phyloP scores from a whole-genome alignment of 2,888 invertebrate species.

The Phanerotoma sp. region DNA sequence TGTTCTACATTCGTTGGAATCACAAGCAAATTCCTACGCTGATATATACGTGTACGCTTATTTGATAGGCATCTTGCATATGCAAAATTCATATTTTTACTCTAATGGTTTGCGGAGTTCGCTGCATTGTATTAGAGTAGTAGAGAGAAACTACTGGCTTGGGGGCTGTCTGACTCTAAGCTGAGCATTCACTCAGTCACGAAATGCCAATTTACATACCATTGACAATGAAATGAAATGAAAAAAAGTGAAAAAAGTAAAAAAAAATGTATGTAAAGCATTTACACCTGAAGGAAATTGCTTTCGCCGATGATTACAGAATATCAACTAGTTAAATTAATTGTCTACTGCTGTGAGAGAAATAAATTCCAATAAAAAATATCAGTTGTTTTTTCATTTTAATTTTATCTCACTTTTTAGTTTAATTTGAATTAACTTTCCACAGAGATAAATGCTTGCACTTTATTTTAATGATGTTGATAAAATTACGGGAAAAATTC shows the following conservation, averaged over 20 bases:
- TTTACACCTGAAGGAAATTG: background rate
- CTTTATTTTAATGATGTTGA: too few relatives aligned
- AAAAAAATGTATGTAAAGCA: background rate
- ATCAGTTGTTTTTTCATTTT: too few relatives aligned
- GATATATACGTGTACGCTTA: slow-evolving; percentile 7
- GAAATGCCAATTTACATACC: slow-evolving; percentile 1
- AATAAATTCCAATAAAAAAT: too few relatives aligned
- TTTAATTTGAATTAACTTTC: too few relatives aligned
- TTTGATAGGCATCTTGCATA: slow-evolving; percentile 24
- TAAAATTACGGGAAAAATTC: too few relatives aligned
- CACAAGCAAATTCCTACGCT: background rate
- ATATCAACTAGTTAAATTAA: too few relatives aligned
- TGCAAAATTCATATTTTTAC: slow-evolving; percentile 25
- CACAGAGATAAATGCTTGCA: too few relatives aligned
- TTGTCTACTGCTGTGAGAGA: too few relatives aligned
- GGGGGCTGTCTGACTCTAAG: background rate
- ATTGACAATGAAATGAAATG: background rate
- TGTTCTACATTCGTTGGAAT: slow-evolving; percentile 7
- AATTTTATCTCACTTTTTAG: too few relatives aligned
- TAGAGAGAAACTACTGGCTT: too few relatives aligned
- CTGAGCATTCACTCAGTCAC: slow-evolving; percentile 8
- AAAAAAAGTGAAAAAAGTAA: background rate
- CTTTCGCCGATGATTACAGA: too few relatives aligned
- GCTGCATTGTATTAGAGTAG: too few relatives aligned
- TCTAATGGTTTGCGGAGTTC: background rate